Evolutionary conservation across 2,888 invertebrate genomes (phyloP), one percentile per base, ranked within the genome.

Genomic region (Cryptophagus acutangulus): DNA sequence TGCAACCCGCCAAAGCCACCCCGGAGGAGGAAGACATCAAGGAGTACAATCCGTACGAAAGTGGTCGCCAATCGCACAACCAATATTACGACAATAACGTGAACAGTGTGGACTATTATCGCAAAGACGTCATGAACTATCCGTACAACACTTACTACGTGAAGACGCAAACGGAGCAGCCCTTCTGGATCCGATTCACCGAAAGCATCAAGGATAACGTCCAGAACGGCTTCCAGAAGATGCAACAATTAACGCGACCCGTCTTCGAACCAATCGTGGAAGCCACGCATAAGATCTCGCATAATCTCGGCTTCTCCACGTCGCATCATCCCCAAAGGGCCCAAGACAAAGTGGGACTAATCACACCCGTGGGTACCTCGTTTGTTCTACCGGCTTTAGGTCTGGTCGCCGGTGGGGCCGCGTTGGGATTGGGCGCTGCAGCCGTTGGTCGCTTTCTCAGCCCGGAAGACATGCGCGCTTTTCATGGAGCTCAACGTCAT

Each of bases 331-430:
- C 51, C 3, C 57, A 59, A 28, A 49, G 59, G 20, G 71, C 69
- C 6, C 76, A 78, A 55, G 81, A 84, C 44, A 84, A 84, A 63
- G 74, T 84, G 5, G 84, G 82, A 1, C 74, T 74, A 5, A 70
- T 74, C 1, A 60, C 77, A 4, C 76, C 80, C 1, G 71, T 72
- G 4, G 73, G 74, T 2, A 70, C 73, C 10, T 77, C 79, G 0
- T 82, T 82, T 0, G 78, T 87, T 60, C 67, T 87, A 1, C 87
- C 87, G 12, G 86, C 87, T 0, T 69, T 87, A 14, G 84, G 87
- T 2, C 67, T 87, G 3, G 81, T 88, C 57, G 86, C 87, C 6
- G 86, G 87, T n/a, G 87, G 87, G 9, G 87, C 87, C 1, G 87
- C 87, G 1, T 66, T 87, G 15, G 59, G 86, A 1, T 74, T 87